These are phyloP conservation scores for Apogon talboti DNA, from an alignment of 2,797 vertebrate genomes.

Conservation along the genomic window DNA sequence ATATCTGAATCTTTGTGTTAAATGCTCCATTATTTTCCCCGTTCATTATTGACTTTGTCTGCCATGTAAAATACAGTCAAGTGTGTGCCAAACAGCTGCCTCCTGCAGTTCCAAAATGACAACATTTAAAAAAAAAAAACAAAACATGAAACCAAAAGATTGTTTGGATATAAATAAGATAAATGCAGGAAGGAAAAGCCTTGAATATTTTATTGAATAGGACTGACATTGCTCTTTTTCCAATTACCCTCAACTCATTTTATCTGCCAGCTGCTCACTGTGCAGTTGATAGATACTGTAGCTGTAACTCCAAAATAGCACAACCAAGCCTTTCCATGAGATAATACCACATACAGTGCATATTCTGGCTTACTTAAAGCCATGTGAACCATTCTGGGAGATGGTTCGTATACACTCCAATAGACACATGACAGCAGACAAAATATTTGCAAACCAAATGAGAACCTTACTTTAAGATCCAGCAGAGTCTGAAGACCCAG, in stretches of 20 bases:
- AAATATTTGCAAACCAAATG: conserved; percentile 42
- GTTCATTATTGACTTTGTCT: too few species aligned
- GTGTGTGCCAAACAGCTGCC: too few species aligned
- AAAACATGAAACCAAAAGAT: too few species aligned
- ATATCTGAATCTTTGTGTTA: too few species aligned
- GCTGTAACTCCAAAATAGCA: conserved; percentile 17
- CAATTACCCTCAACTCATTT: conserved; percentile 22
- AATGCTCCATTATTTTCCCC: too few species aligned
- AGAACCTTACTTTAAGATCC: conserved; percentile 90
- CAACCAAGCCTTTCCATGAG: neutral
- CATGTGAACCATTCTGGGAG: neutral
- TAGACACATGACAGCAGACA: neutral
- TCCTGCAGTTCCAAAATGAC: too few species aligned
- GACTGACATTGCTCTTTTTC: conserved; percentile 38
- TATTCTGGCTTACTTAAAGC: conserved; percentile 5
- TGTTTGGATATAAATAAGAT: conserved; percentile 19
- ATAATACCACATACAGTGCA: neutral
- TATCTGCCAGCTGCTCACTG: conserved; percentile 23
- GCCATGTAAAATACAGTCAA: too few species aligned
- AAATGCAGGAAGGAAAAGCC: conserved; percentile 3
- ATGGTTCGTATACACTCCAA: neutral
- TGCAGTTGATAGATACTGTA: conserved; percentile 14
- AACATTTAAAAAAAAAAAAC: too few species aligned
- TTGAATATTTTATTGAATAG: neutral
- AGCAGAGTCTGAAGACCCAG: conserved; percentile 92